Evolutionary conservation across 30 jellyfish, hydroid and myxozoan genomes (phyloP).

Genomic region (Chironex yamaguchii): DNA sequence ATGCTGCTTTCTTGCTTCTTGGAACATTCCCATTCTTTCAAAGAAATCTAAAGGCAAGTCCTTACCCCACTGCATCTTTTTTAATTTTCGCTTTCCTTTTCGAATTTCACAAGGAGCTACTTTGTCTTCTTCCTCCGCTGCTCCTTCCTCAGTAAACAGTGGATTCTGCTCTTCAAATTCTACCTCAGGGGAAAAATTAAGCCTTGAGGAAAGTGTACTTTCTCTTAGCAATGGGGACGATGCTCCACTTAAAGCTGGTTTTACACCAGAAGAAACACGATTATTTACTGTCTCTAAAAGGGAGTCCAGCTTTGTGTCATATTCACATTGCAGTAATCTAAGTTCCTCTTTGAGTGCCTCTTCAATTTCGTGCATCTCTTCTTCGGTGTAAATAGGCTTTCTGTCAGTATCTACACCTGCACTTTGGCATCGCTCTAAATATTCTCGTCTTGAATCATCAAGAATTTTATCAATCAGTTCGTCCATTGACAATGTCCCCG

Average conservation of each 20-base stretch:
- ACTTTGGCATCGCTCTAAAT: conserved; percentile 59
- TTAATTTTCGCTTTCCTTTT: conserved; percentile 1
- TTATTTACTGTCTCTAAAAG: conserved; percentile 44
- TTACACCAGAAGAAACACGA: conserved; percentile 26
- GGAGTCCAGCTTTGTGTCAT: conserved; percentile 52
- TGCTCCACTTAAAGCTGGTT: conserved; percentile 68
- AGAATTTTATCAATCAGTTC: conserved; percentile 70
- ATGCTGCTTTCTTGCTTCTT: conserved; percentile 80
- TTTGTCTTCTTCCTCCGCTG: background rate
- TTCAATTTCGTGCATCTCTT: conserved; percentile 40
- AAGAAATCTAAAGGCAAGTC: conserved; percentile 67
- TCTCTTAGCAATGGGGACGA: conserved; percentile 69
- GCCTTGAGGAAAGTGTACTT: too few species aligned
- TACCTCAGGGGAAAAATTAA: background rate
- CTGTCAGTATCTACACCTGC: conserved; percentile 74
- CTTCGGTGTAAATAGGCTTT: conserved; percentile 84
- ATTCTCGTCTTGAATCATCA: conserved; percentile 32
- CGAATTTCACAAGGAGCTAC: background rate
- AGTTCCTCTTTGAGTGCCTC: conserved; percentile 60
- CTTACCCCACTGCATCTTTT: conserved; percentile 66
- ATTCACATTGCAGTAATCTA: conserved; percentile 41
- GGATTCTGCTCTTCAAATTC: background rate
- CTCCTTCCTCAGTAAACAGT: background rate
- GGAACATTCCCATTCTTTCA: conserved; percentile 78
- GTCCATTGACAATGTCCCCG: conserved; percentile 70